Percentiles rank a stretch among this genome's conserved stretches.
These are phyloP conservation scores for Lithobates pipiens DNA, from an alignment of 2,797 vertebrate genomes.

Conservation along the genomic window DNA sequence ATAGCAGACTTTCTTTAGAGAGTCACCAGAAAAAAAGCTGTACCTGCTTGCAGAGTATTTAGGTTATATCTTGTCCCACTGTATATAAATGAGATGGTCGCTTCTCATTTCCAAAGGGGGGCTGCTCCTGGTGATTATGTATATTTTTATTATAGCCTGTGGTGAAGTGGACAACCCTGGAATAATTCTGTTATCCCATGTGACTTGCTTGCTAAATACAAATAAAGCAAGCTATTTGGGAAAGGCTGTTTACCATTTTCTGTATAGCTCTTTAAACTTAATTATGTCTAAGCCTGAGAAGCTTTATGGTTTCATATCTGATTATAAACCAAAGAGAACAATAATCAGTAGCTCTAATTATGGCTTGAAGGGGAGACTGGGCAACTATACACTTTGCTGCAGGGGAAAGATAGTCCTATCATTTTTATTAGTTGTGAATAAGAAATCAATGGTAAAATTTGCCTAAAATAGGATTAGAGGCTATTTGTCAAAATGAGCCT, in stretches of 20 bases:
- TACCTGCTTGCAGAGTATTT: too few relatives aligned
- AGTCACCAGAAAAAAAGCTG: too few relatives aligned
- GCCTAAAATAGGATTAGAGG: background rate
- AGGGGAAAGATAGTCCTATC: background rate
- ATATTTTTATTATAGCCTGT: too few relatives aligned
- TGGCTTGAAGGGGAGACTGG: slow-evolving; percentile 8
- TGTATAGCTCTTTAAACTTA: slow-evolving; percentile 5
- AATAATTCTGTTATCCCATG: too few relatives aligned
- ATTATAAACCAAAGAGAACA: slow-evolving; percentile 5
- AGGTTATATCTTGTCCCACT: too few relatives aligned
- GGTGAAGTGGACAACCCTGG: too few relatives aligned
- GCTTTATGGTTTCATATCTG: slow-evolving; percentile 15
- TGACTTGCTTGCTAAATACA: too few relatives aligned
- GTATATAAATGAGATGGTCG: too few relatives aligned
- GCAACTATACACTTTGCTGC: too few relatives aligned
- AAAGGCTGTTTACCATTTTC: background rate
- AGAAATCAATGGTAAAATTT: slow-evolving; percentile 22
- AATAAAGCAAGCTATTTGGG: background rate
- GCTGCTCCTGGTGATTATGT: too few relatives aligned
- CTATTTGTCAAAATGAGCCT: background rate
- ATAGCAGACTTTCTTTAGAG: too few relatives aligned
- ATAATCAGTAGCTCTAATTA: background rate
- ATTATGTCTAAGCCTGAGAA: slow-evolving; percentile 11
- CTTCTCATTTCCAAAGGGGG: too few relatives aligned
- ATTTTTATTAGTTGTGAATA: slow-evolving; percentile 17